These are phyloP conservation scores for Scomber scombrus DNA, from an alignment of 2,113 vertebrate genomes.

Conservation along the genomic window DNA sequence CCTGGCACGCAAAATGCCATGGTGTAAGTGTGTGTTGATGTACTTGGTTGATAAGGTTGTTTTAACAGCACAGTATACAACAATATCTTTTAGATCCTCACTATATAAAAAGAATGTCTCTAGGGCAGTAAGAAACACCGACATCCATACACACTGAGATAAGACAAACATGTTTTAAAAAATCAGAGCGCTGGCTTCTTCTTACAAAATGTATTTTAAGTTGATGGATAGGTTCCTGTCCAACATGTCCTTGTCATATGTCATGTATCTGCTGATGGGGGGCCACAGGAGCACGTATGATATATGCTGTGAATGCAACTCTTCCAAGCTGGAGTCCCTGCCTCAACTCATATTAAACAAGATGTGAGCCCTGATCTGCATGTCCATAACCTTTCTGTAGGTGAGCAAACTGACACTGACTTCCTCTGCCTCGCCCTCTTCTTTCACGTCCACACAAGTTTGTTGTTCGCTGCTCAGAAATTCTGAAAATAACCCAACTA, in stretches of 20 bases:
- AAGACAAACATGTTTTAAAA: not conserved
- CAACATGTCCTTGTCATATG: too few species aligned
- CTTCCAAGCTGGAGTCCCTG: too few species aligned
- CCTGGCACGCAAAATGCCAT: constrained; percentile 2
- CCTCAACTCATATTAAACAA: too few species aligned
- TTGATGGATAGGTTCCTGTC: not conserved
- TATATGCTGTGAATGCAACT: not conserved
- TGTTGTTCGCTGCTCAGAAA: constrained; percentile 33
- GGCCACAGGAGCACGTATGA: not conserved
- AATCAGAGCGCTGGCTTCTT: not conserved
- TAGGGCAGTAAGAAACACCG: constrained; percentile 1
- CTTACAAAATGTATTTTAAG: not conserved
- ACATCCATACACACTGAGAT: not conserved
- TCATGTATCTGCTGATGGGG: not conserved
- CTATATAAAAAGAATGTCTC: constrained; percentile 1
- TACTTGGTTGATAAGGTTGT: not conserved
- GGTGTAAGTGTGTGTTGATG: not conserved
- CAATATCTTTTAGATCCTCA: not conserved
- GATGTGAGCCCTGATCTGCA: not conserved
- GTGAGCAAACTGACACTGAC: constrained; percentile 24
- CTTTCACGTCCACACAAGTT: constrained; percentile 1
- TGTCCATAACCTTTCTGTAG: constrained; percentile 31
- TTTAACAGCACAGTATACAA: not conserved
- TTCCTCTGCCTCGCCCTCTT: constrained; percentile 27
- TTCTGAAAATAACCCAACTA: constrained; percentile 48